Evolutionary conservation across 2,113 vertebrate species (phyloP).

Genomic region (Genyomyrus donnyi): DNA sequence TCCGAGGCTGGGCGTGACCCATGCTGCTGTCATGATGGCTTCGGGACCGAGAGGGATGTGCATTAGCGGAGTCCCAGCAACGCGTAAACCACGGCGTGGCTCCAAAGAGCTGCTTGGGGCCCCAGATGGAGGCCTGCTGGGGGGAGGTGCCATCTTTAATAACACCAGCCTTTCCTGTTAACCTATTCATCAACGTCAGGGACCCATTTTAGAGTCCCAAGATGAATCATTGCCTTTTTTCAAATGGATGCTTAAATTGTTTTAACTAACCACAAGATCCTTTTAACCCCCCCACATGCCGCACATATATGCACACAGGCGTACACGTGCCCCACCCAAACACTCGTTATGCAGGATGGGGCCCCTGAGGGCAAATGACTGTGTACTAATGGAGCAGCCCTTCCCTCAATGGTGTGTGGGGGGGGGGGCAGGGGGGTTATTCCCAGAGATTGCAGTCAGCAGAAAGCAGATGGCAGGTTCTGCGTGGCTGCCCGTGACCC

Average conservation of each 20-base stretch:
- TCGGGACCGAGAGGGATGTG: not conserved
- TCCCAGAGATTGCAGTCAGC: not conserved
- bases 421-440: not conserved
- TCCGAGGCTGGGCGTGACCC: not conserved
- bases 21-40: not conserved
- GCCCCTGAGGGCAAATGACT: not conserved
- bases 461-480: not conserved
- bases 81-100: not conserved
- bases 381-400: conserved; percentile 8
- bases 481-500: not conserved
- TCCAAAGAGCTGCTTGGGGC: not conserved
- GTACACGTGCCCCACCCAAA: not conserved
- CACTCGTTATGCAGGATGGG: not conserved
- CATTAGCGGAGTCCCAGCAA: not conserved
- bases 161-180: conserved; percentile 11
- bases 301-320: not conserved
- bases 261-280: conserved; percentile 14
- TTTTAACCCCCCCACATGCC: not conserved
- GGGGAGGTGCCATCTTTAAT: not conserved
- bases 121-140: not conserved
- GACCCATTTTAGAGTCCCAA: conserved; percentile 4
- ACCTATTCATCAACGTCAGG: conserved; percentile 7
- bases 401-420: not conserved
- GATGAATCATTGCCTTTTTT: not conserved
- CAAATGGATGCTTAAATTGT: conserved; percentile 9